A percentile compares a stretch with the other conserved stretches of the same genome.
These are phyloP conservation scores for Psophia crepitans DNA, from an alignment of 2,113 vertebrate species.

Conservation along the genomic window DNA sequence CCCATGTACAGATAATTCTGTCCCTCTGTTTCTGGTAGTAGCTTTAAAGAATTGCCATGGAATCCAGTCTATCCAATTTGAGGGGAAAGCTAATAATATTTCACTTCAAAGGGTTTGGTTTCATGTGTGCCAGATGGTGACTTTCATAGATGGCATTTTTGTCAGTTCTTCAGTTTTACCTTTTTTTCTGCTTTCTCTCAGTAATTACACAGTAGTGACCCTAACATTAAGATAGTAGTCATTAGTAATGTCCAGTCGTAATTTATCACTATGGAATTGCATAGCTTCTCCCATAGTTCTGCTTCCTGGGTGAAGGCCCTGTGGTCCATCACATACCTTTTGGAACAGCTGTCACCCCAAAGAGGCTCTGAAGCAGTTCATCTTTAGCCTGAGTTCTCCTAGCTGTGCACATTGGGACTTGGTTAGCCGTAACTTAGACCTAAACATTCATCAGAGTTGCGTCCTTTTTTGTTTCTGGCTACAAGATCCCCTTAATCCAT, in stretches of 20 bases:
- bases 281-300: background rate
- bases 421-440: background rate
- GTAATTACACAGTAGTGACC: background rate
- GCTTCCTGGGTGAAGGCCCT: background rate
- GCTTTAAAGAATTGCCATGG: background rate
- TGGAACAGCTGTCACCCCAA: background rate
- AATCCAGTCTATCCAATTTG: background rate
- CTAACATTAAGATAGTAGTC: background rate
- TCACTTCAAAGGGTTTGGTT: background rate
- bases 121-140: background rate
- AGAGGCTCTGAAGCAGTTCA: background rate
- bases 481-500: background rate
- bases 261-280: background rate
- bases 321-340: background rate
- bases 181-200: background rate
- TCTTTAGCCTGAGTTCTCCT: background rate
- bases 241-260: background rate
- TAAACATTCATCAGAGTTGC: background rate
- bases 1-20: background rate
- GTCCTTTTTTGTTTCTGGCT: background rate
- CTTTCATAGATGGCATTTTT: background rate
- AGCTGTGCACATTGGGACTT: background rate
- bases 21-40: background rate
- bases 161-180: background rate
- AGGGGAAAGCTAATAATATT: background rate